These are phyloP conservation scores for Oryzias woworae DNA, from an alignment of 2,113 vertebrate genomes.

Conservation along the genomic window DNA sequence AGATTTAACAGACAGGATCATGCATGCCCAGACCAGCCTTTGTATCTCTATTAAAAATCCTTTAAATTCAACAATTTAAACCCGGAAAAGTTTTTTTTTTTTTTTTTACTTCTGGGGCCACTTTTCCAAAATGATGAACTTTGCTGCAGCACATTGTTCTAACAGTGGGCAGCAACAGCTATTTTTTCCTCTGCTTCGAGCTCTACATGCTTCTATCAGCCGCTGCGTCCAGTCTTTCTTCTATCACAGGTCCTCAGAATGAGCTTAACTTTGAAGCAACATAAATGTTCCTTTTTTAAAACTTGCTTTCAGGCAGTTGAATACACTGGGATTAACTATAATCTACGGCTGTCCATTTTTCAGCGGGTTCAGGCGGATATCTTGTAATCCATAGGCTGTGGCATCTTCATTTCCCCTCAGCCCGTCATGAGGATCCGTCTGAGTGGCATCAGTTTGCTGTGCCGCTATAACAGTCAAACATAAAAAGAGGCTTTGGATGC, in stretches of 20 bases:
- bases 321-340: no score
- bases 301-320: no score
- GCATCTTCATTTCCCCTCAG: neutral
- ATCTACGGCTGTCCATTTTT: no score
- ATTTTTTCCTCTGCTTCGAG: neutral
- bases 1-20: conserved; percentile 1
- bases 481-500: conserved; percentile 8
- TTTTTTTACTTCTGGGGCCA: neutral
- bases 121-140: conserved; percentile 12
- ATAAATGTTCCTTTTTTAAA: no score
- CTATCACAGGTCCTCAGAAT: conserved; percentile 5
- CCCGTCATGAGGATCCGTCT: conserved; percentile 14
- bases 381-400: neutral
- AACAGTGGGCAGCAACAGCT: conserved; percentile 5
- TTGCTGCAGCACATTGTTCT: neutral
- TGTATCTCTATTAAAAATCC: neutral
- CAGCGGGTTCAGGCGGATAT: neutral
- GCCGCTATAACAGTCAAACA: conserved; percentile 12
- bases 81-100: neutral
- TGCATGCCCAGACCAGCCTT: neutral
- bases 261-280: neutral
- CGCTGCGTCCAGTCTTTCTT: neutral
- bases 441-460: conserved; percentile 20
- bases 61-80: neutral
- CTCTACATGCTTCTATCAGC: conserved; percentile 22